Base-by-base conservation (phyloP, 2,113 vertebrate species). In the Callospermophilus lateralis region DNA sequence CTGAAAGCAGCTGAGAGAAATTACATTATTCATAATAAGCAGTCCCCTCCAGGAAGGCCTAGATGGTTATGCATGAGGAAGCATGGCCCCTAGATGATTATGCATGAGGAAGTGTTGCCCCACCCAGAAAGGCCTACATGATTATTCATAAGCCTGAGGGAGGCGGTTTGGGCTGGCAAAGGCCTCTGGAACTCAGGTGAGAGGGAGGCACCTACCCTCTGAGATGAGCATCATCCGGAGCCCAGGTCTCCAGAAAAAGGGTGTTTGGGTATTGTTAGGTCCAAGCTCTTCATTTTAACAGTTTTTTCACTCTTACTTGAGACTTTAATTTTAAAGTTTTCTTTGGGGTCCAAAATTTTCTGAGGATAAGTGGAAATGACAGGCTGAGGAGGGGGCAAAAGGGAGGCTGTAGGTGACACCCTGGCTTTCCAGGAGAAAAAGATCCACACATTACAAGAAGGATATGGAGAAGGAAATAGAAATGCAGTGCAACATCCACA, bases 1-100 rank as follows among this genome's bases (percentile, higher is more conserved):
- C 0, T 5, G n/a, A 28, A 0, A 39, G 45, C 55, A 0, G 0
- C 0, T 6, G 72, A 4, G 45, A 9, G 1, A 0, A 39, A 0
- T 70, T 90, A 51, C 45, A 90, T 96, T 96, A 84, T 90, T 92
- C 81, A 53, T 84, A 30, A 63, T 17, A 8, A 22, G 1, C 0
- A 15, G 20, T 42, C 68, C 86, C 63, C 79, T 13, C 89, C 67
- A 17, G 34, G 39, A 42, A 42, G 42, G 42, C 42, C 42, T 42
- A 42, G 42, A 42, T 42, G 42, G 42, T 42, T 42, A 42, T 42
- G 42, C 42, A 42, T 42, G 42, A 42, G 42, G 42, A 42, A 42
- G 42, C 42, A 42, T 42, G 42, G 6, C 39, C 42, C 42, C 42
- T 42, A 42, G 42, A 42, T 42, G 42, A 6, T 42, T 42, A 42